Conservation (phyloP, 2,797 vertebrate genomes). For the Hyperoplus lanceolatus region DNA sequence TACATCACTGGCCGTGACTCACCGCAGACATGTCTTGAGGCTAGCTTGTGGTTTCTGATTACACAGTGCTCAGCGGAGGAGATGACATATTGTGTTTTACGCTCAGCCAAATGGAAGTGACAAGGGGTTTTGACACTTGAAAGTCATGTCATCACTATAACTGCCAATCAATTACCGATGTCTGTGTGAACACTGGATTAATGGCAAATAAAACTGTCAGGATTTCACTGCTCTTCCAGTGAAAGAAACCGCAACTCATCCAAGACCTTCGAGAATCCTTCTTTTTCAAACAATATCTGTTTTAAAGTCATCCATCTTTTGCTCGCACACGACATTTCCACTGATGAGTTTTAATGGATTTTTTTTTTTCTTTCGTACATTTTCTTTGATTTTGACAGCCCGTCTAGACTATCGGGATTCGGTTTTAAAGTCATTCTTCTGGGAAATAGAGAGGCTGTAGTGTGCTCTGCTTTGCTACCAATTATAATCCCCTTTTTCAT, state of each 20-base stretch:
- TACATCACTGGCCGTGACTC: not conserved
- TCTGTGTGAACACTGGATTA: constrained; percentile 8
- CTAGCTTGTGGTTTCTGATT: constrained; percentile 10
- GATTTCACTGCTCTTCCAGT: constrained; percentile 1
- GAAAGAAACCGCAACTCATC: constrained; percentile 14
- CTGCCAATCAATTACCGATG: constrained; percentile 12
- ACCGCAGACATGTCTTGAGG: not conserved
- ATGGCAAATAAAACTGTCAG: constrained; percentile 16
- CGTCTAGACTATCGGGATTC: constrained; percentile 42
- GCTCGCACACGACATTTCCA: constrained; percentile 6
- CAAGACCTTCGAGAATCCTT: not conserved
- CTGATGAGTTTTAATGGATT: constrained; percentile 21
- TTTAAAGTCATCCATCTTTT: constrained; percentile 3
- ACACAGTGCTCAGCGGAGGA: not conserved
- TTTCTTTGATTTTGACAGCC: constrained; percentile 3
- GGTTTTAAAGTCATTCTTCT: constrained; percentile 38
- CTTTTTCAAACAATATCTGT: not conserved
- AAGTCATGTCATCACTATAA: constrained; percentile 11
- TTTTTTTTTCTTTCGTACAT: not conserved
- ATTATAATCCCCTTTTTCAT: constrained; percentile 32
- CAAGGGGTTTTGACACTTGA: constrained; percentile 22
- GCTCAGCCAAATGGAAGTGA: constrained; percentile 4
- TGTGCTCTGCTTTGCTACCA: constrained; percentile 36
- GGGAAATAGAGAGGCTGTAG: not conserved
- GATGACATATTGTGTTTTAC: constrained; percentile 7